Base-by-base conservation (phyloP, 2,888 invertebrate genomes). In the Cheilosia soror region DNA sequence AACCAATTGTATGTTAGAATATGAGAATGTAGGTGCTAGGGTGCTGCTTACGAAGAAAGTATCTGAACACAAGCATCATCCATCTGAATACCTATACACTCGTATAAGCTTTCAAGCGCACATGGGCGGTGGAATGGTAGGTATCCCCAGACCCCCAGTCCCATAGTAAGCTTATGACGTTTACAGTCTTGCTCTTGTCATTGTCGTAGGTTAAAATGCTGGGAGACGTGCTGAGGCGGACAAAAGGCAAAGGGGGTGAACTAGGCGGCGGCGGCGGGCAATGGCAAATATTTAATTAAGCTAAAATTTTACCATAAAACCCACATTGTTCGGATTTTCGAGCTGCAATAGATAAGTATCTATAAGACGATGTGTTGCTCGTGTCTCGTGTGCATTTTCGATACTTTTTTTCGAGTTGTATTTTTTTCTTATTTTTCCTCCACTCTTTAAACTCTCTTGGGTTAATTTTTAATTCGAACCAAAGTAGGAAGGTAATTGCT, bases 221-320 rank as follows among this genome's bases (percentile, higher is more conserved):
- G 20, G 20, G 20, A 20, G 20, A 20, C 20, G 20, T 20, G 20
- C 37, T 9, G 15, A 20, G 75, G 49, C 40, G 47, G 5, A 15
- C n/a, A 47, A 20, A 7, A 40, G 11, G 40, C 6, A 11, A 37
- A 37, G n/a, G 51, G 25, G 42, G 13, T 7, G 53, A 68, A 53
- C 29, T 51, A n/a, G 63, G 15, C 20, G 40, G 9, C 49, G 33
- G 20, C 47, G 79, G 29, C 44, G 40, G 73, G 55, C 69, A 65
- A 68, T 62, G 73, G 68, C 69, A 72, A 85, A 81, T 68, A 81
- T 85, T 85, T 85, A 85, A 85, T 85, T 85, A 85, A 81, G 72
- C 85, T 81, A 63, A 85, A 71, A 71, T 76, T 65, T 81, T 62
- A 72, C 85, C 81, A 81, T 81, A 85, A 81, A 76, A 79, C 79